Evolutionary conservation across 2,888 invertebrate species (phyloP).

Genomic region (Yponomeuta sedellus): DNA sequence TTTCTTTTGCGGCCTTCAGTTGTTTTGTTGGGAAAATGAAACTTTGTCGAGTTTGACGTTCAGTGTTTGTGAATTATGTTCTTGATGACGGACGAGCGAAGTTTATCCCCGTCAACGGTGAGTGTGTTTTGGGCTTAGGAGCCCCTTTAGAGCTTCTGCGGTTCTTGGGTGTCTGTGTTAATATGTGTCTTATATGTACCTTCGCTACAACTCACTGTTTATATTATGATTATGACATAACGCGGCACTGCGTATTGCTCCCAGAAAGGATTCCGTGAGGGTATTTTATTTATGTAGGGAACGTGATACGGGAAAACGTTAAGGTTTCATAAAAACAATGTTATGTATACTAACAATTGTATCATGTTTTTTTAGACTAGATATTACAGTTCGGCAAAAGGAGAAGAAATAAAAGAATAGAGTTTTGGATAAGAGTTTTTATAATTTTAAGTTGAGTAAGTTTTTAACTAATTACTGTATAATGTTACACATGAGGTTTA

Average conservation of each 20-base stretch:
- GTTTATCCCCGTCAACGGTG: constrained; percentile 52
- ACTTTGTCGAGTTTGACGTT: neutral
- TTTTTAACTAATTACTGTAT: too few species aligned
- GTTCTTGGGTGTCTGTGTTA: neutral
- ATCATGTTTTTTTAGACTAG: neutral
- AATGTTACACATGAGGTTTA: too few species aligned
- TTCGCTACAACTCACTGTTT: constrained; percentile 17
- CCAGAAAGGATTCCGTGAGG: neutral
- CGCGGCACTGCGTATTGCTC: constrained; percentile 17
- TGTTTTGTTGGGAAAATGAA: neutral
- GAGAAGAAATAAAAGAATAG: too few species aligned
- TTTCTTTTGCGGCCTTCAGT: neutral
- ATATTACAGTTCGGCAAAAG: too few species aligned
- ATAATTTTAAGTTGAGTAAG: too few species aligned
- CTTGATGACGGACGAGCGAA: constrained; percentile 49
- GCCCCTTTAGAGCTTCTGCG: constrained; percentile 17
- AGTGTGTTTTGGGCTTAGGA: constrained; percentile 29
- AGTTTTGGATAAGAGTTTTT: too few species aligned
- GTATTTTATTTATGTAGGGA: neutral
- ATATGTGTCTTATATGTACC: neutral
- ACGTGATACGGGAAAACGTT: neutral
- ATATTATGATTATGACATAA: constrained; percentile 19
- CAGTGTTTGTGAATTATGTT: constrained; percentile 49
- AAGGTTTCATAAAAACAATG: neutral
- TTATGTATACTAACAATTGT: neutral